A percentile compares a stretch with the other conserved stretches of the same genome.
phyloP scores from a whole-genome alignment of 2,797 vertebrate species.

The Myoxocephalus aenaeus region DNA sequence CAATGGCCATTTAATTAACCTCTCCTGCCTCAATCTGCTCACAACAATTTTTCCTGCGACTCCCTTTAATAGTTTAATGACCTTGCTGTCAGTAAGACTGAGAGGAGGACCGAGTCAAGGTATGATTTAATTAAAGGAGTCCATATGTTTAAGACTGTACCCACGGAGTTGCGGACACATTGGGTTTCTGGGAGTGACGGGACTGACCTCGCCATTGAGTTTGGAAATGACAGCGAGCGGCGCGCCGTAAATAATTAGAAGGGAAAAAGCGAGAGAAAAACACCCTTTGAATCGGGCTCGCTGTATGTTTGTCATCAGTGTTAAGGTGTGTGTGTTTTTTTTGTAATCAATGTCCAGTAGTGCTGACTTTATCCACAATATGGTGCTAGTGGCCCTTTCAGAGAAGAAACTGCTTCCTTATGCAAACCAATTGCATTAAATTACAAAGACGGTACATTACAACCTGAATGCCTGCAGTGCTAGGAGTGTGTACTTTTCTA shows the following conservation, averaged over 20 bases:
- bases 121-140: slow-evolving; percentile 87
- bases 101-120: slow-evolving; percentile 81
- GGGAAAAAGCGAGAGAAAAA: slow-evolving; percentile 52
- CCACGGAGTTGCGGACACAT: slow-evolving; percentile 67
- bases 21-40: slow-evolving; percentile 83
- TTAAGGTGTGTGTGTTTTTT: slow-evolving; percentile 37
- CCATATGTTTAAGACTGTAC: slow-evolving; percentile 81
- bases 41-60: slow-evolving; percentile 83
- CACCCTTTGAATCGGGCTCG: slow-evolving; percentile 48
- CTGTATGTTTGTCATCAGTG: slow-evolving; percentile 55
- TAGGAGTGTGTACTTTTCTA: neutral
- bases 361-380: slow-evolving; percentile 80
- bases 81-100: slow-evolving; percentile 87
- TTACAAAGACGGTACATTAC: slow-evolving; percentile 9
- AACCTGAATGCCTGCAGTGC: neutral
- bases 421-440: slow-evolving; percentile 43
- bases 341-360: slow-evolving; percentile 67
- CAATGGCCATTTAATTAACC: slow-evolving; percentile 88
- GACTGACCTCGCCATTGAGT: slow-evolving; percentile 77
- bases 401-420: slow-evolving; percentile 47
- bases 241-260: slow-evolving; percentile 75
- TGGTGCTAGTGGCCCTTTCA: slow-evolving; percentile 80
- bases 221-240: slow-evolving; percentile 70
- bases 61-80: slow-evolving; percentile 87
- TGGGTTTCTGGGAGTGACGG: slow-evolving; percentile 64